These are phyloP conservation scores for Ataeniobius toweri DNA, from an alignment of 2,797 vertebrate species.

Conservation along the genomic window DNA sequence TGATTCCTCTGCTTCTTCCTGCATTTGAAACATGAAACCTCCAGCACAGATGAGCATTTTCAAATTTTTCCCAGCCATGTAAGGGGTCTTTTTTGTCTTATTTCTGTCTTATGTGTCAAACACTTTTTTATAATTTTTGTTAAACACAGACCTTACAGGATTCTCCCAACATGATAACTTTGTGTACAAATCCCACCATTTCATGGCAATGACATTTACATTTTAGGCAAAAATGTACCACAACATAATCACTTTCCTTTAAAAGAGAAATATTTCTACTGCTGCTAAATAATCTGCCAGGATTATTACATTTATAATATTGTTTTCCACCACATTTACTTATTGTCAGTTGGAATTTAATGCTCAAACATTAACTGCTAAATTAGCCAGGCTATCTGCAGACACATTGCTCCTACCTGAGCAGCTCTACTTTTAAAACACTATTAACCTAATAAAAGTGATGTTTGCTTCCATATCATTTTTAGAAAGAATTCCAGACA, in stretches of 20 bases:
- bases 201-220: background rate
- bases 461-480: background rate
- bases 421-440: background rate
- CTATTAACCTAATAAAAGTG: background rate
- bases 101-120: background rate
- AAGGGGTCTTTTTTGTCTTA: background rate
- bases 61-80: background rate
- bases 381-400: background rate
- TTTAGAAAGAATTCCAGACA: background rate
- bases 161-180: background rate
- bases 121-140: background rate
- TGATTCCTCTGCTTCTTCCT: constrained; percentile 12
- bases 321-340: background rate
- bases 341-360: background rate
- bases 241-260: background rate
- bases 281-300: background rate
- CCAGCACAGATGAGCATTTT: constrained; percentile 12
- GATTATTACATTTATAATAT: background rate
- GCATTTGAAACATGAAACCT: constrained; percentile 25
- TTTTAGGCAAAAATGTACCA: background rate
- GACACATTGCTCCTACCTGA: background rate
- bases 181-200: background rate
- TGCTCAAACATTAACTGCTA: background rate
- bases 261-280: too few species aligned
- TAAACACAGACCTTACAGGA: background rate